Percentiles rank a stretch among this genome's conserved stretches.
phyloP scores from a whole-genome alignment of 2,888 invertebrate species.

The Sylvicola cinctus region DNA sequence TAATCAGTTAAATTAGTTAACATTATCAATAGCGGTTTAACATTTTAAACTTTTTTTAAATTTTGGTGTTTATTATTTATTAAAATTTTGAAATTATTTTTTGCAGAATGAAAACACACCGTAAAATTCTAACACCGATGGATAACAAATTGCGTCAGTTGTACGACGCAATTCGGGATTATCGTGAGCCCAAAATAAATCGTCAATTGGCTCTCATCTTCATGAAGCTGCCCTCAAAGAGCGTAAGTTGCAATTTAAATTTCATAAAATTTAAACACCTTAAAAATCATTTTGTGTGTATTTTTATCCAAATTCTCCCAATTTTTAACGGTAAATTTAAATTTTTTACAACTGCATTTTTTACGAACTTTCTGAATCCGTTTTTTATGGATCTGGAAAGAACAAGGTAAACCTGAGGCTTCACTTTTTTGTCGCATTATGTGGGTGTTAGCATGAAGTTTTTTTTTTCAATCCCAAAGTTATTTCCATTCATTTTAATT shows the following conservation, averaged over 20 bases:
- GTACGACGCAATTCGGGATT: slow-evolving; percentile 78
- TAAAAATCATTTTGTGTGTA: neutral
- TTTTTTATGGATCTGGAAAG: neutral
- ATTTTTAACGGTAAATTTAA: neutral
- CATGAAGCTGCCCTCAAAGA: slow-evolving; percentile 83
- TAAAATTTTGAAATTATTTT: neutral
- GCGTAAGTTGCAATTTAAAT: slow-evolving; percentile 24
- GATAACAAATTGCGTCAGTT: slow-evolving; percentile 66
- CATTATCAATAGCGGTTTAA: slow-evolving; percentile 3
- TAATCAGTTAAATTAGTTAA: slow-evolving; percentile 3
- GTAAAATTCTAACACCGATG: slow-evolving; percentile 33
- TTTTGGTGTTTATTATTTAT: slow-evolving; percentile 3
- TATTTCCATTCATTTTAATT: no score
- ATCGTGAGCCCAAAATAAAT: slow-evolving; percentile 59
- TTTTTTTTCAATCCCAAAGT: no score
- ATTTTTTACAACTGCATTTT: neutral
- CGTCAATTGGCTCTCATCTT: slow-evolving; percentile 89
- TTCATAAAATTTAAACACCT: neutral
- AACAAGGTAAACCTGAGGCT: no score
- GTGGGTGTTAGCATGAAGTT: no score
- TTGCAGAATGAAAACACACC: slow-evolving; percentile 19
- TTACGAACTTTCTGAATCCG: neutral
- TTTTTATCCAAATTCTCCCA: neutral
- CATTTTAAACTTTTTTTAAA: slow-evolving; percentile 2
- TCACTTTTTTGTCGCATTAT: no score